Evolutionary conservation across 2,888 invertebrate genomes (phyloP), one percentile per base, ranked within the genome.

Genomic region (Rhagophthalmus giganteus): DNA sequence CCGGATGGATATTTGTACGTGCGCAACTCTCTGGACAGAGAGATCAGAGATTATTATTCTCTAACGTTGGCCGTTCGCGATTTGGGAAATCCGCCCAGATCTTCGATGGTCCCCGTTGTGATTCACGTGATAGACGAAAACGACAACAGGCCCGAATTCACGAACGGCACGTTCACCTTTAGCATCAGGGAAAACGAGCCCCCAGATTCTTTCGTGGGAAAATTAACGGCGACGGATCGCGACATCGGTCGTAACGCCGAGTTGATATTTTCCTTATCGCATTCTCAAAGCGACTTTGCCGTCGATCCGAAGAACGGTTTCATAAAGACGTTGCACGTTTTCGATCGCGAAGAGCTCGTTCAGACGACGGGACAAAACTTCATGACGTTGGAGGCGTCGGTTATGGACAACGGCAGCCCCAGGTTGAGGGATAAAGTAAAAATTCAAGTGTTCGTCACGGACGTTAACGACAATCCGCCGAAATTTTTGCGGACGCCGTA

Each of bases 101-200:
- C 85, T 39, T 93, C 95, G 0, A 82, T 88, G 35, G 94, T 94
- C 1, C 92, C 94, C 4, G 88, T 97, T 1, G 90, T 94, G 10
- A 88, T 97, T 55, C 93, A 94, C 69, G 86, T 97, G 12, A 85
- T 94, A 54, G 98, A 97, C 76, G 94, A 96, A 76, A 98, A 99
- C 74, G 97, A 98, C 75, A 94, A 96, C 73, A 85, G 88, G 16
- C 98, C 98, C 0, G 84, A 88, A 70, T 98, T 99, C 74, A 86
- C 87, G 1, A 93, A 96, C 64, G 83, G 85, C 16, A 91, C 91
- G 9, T 98, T 97, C 74, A 87, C 88, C 50, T 94, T 96, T 70
- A 89, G 85, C 71, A 84, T 97, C 10, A 84, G 87, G 40, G 94
- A 94, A 76, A 93, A 94, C 73, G 89, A 90, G 58, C 88, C 90